Percentiles rank a stretch among this genome's conserved stretches.
phyloP scores from a whole-genome alignment of 2,113 vertebrate genomes.

The Lophotis ruficrista region DNA sequence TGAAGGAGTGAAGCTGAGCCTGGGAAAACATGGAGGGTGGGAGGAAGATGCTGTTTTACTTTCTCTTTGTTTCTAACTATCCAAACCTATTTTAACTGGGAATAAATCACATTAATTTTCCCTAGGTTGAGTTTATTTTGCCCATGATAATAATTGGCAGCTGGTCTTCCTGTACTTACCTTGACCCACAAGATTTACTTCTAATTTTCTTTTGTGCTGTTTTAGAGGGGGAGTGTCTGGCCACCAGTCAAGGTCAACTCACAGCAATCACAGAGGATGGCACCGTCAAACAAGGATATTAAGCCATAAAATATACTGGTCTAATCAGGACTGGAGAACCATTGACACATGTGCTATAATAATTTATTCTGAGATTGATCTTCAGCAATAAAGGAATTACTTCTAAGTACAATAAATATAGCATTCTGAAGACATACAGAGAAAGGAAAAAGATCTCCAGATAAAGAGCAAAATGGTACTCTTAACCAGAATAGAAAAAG shows the following conservation, averaged over 20 bases:
- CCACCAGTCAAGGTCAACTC: not conserved
- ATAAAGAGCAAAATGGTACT: not conserved
- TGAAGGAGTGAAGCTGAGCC: not conserved
- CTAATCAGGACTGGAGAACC: not conserved
- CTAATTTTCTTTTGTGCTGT: not conserved
- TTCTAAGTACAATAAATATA: not conserved
- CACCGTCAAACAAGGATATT: not conserved
- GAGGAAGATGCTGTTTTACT: not conserved
- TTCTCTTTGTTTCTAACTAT: not conserved
- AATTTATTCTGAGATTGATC: not conserved
- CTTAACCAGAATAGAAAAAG: not conserved
- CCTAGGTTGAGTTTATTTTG: not conserved
- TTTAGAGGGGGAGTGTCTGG: not conserved
- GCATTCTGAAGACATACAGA: not conserved
- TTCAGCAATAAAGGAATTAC: not conserved
- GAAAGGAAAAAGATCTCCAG: not conserved
- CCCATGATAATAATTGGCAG: not conserved
- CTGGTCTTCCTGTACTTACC: not conserved
- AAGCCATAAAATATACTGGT: not conserved
- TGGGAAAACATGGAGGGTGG: accelerated
- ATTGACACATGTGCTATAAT: not conserved
- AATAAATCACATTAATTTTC: not conserved
- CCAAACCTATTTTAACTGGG: not conserved
- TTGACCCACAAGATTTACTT: not conserved
- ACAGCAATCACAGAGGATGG: not conserved